phyloP scores from a whole-genome alignment of 1,140 invertebrate genomes.

The Eulimnadia texana region DNA sequence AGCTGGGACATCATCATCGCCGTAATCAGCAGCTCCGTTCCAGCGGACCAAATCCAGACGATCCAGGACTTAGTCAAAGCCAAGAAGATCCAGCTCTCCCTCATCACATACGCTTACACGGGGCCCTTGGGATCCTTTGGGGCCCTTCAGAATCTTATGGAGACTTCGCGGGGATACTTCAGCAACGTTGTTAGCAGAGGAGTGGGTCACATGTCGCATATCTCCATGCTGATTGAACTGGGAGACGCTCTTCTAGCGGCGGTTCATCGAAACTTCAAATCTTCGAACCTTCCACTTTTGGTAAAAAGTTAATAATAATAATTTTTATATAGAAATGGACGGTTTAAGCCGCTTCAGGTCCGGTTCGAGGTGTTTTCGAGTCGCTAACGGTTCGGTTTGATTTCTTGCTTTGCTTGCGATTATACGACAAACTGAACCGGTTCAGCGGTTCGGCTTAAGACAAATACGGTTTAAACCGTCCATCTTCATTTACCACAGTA shows the following conservation, averaged over 20 bases:
- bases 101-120: conserved; percentile 13
- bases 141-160: conserved; percentile 15
- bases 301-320: too few species aligned
- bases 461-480: too few species aligned
- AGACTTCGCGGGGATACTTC: conserved; percentile 22
- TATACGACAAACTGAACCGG: too few species aligned
- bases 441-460: too few species aligned
- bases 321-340: too few species aligned
- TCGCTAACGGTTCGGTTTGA: too few species aligned
- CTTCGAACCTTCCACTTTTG: conserved; percentile 35
- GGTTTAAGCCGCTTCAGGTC: too few species aligned
- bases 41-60: conserved; percentile 8
- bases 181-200: conserved; percentile 21
- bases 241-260: conserved; percentile 14
- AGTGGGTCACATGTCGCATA: conserved; percentile 23
- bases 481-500: too few species aligned
- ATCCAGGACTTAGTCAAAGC: conserved; percentile 8
- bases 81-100: conserved; percentile 14
- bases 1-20: conserved; percentile 39
- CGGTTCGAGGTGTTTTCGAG: too few species aligned
- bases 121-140: not conserved
- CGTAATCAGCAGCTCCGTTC: conserved; percentile 25
- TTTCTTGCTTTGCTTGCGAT: not conserved
- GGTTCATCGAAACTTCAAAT: conserved; percentile 21
- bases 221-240: conserved; percentile 19